phyloP scores from a whole-genome alignment of 1,140 invertebrate genomes.

The Orius insidiosus region DNA sequence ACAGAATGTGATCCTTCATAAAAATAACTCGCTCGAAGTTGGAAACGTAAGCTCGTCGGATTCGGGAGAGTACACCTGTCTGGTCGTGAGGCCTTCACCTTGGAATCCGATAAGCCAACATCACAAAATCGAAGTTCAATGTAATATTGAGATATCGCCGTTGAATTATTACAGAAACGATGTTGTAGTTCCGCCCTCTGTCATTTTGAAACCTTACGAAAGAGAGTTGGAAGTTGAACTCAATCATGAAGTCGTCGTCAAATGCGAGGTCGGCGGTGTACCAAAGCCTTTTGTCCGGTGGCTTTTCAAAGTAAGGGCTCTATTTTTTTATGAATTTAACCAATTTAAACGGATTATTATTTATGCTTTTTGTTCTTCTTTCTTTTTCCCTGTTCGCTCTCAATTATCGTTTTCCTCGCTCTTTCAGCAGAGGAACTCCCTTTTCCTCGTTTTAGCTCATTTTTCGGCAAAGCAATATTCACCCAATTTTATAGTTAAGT shows the following conservation, averaged over 20 bases:
- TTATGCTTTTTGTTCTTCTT: too few relatives aligned
- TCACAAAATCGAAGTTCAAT: slow-evolving; percentile 57
- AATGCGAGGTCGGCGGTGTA: slow-evolving; percentile 44
- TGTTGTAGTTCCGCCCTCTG: slow-evolving; percentile 41
- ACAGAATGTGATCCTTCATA: slow-evolving; percentile 37
- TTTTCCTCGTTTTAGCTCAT: too few relatives aligned
- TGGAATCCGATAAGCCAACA: slow-evolving; percentile 43
- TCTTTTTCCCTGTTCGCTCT: too few relatives aligned
- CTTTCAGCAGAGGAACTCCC: too few relatives aligned
- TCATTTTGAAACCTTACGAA: slow-evolving; percentile 42
- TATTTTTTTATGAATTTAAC: too few relatives aligned
- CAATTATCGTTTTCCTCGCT: too few relatives aligned
- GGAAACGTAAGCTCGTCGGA: slow-evolving; percentile 38
- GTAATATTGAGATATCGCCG: slow-evolving; percentile 29
- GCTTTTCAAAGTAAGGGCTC: slow-evolving; percentile 39
- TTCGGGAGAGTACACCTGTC: slow-evolving; percentile 55
- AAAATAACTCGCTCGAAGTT: slow-evolving; percentile 53
- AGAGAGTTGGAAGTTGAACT: slow-evolving; percentile 50
- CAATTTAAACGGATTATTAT: too few relatives aligned
- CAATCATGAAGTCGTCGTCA: slow-evolving; percentile 48
- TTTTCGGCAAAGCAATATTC: too few relatives aligned
- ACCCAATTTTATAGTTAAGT: too few relatives aligned
- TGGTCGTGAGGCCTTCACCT: slow-evolving; percentile 36
- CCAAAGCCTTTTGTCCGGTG: slow-evolving; percentile 49
- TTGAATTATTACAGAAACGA: slow-evolving; percentile 10